Evolutionary conservation across 2,113 vertebrate genomes (phyloP).

Genomic region (Thunnus thynnus): DNA sequence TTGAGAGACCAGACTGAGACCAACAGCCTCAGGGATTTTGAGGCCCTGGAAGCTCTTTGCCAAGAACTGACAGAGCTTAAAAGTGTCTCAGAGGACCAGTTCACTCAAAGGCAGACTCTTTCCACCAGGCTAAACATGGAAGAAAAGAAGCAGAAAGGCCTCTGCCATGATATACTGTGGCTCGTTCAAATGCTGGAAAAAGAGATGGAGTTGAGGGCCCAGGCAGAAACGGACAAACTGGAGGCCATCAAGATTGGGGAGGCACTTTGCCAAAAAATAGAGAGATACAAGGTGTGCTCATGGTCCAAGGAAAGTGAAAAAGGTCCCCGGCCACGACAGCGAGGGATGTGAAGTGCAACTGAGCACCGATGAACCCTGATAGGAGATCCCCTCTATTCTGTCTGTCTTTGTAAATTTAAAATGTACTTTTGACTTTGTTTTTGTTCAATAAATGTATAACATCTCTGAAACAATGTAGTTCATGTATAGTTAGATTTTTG

Average conservation of each 20-base stretch:
- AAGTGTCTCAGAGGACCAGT: no score
- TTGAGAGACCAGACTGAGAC: background rate
- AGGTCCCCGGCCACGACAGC: background rate
- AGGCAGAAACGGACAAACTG: background rate
- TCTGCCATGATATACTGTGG: background rate
- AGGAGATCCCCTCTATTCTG: background rate
- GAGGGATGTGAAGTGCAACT: background rate
- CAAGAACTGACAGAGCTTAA: no score
- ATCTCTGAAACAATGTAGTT: no score
- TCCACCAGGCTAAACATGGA: background rate
- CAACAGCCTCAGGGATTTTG: background rate
- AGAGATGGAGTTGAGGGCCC: background rate
- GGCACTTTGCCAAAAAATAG: background rate
- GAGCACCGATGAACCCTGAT: no score
- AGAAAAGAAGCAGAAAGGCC: background rate
- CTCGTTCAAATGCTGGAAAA: background rate
- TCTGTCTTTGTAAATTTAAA: background rate
- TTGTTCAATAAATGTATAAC: background rate
- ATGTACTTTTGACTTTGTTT: background rate
- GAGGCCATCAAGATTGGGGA: background rate
- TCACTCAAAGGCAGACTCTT: no score
- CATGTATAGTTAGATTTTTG: no score
- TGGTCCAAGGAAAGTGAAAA: background rate
- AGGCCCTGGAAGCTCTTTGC: background rate
- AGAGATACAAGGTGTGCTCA: background rate